Evolutionary conservation across 2,888 invertebrate species (phyloP).

Genomic region (Crossocerus cetratus): DNA sequence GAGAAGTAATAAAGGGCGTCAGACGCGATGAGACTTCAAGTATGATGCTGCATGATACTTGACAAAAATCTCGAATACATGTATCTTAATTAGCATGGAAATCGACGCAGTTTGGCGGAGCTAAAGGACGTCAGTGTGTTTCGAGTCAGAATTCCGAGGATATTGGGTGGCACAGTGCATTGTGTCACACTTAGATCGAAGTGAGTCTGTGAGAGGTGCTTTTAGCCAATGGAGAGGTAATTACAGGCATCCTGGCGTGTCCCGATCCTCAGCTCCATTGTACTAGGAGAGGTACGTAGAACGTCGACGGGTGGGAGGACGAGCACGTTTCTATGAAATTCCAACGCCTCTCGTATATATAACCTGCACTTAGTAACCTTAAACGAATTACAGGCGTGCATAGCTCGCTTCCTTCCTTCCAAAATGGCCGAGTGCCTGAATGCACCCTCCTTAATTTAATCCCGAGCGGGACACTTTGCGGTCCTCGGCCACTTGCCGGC

Average conservation of each 20-base stretch:
- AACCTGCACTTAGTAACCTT: constrained; percentile 53
- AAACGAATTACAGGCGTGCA: constrained; percentile 47
- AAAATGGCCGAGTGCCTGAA: constrained; percentile 24
- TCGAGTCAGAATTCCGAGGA: not conserved
- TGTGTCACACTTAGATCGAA: constrained; percentile 39
- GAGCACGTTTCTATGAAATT: constrained; percentile 37
- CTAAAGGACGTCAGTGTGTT: not conserved
- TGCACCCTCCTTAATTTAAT: constrained; percentile 39
- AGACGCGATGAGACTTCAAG: too few species aligned
- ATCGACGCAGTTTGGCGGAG: too few species aligned
- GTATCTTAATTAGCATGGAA: too few species aligned
- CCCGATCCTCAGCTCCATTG: constrained; percentile 40
- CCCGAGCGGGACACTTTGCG: constrained; percentile 30
- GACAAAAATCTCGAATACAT: too few species aligned
- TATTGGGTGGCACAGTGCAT: constrained; percentile 35
- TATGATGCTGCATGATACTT: too few species aligned
- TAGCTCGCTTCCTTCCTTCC: constrained; percentile 22
- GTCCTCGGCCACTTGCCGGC: too few species aligned
- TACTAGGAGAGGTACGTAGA: constrained; percentile 23
- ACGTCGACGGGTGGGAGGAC: not conserved
- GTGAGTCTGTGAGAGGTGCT: constrained; percentile 35
- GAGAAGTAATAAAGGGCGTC: too few species aligned
- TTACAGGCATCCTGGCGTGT: constrained; percentile 42
- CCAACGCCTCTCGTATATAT: constrained; percentile 22
- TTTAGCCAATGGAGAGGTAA: constrained; percentile 47